Percentiles rank a stretch among this genome's conserved stretches.
Conservation (phyloP, 2,113 vertebrate species). For the Cyprinodon brontotheroides region DNA sequence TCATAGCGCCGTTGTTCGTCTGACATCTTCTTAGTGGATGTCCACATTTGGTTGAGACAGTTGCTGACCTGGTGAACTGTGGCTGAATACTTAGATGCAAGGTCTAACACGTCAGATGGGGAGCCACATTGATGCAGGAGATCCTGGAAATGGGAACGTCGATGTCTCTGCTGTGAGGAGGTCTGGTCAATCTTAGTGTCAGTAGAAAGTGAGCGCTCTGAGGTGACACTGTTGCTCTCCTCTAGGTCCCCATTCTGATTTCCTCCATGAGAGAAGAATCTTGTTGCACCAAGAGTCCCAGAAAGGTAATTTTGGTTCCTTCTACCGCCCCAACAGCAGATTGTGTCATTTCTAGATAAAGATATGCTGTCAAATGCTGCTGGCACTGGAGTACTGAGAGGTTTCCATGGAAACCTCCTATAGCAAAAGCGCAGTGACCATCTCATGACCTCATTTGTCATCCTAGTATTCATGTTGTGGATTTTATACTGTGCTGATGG, state of each 20-base stretch:
- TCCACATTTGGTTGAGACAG: slow-evolving; percentile 81
- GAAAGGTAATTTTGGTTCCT: not conserved
- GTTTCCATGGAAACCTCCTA: slow-evolving; percentile 36
- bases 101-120: slow-evolving; percentile 85
- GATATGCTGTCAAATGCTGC: not conserved
- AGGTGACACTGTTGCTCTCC: not conserved
- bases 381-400: not conserved
- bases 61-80: slow-evolving; percentile 68
- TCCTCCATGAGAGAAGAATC: slow-evolving; percentile 48
- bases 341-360: not conserved
- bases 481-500: not conserved
- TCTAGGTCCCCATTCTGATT: not conserved
- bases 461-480: slow-evolving; percentile 47
- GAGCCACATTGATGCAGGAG: slow-evolving; percentile 76
- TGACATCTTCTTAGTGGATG: slow-evolving; percentile 75
- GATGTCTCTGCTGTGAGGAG: accelerated
- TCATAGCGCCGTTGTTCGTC: slow-evolving; percentile 82
- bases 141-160: slow-evolving; percentile 1
- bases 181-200: not conserved
- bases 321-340: not conserved
- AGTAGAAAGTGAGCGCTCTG: not conserved
- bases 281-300: not conserved
- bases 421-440: slow-evolving; percentile 32
- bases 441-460: slow-evolving; percentile 51
- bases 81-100: slow-evolving; percentile 40